These are phyloP conservation scores for Drosophila maculinotata DNA, from an alignment of 2,888 invertebrate species.

Conservation along the genomic window DNA sequence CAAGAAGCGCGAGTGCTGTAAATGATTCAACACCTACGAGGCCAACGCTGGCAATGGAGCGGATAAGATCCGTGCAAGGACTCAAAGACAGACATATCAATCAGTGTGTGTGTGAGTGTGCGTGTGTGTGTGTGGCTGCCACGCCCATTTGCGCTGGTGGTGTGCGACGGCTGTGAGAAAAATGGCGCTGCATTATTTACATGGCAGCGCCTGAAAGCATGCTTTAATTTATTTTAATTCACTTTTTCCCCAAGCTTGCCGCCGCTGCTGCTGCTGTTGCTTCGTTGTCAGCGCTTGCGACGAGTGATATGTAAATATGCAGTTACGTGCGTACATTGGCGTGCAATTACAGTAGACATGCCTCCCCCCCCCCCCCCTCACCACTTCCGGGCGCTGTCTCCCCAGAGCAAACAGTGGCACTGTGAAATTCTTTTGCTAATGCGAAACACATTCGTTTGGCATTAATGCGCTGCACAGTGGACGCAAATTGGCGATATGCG, in stretches of 20 bases:
- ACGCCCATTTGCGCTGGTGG: slow-evolving; percentile 17
- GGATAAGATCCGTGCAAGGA: slow-evolving; percentile 61
- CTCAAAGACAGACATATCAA: slow-evolving; percentile 67
- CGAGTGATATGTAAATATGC: slow-evolving; percentile 80
- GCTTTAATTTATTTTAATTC: slow-evolving; percentile 82
- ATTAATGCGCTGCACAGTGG: slow-evolving; percentile 69
- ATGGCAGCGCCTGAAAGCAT: slow-evolving; percentile 78
- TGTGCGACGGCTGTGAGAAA: slow-evolving; percentile 70
- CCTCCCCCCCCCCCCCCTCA: slow-evolving; percentile 16
- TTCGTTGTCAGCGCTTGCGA: slow-evolving; percentile 46
- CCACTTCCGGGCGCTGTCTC: slow-evolving; percentile 19
- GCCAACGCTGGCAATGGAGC: slow-evolving; percentile 49
- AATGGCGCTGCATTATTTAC: slow-evolving; percentile 79
- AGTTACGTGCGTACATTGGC: slow-evolving; percentile 82
- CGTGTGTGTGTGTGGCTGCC: slow-evolving; percentile 28
- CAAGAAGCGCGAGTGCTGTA: slow-evolving; percentile 44
- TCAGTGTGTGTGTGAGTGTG: slow-evolving; percentile 48
- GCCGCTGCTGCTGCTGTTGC: slow-evolving; percentile 13
- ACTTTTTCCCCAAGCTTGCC: slow-evolving; percentile 50
- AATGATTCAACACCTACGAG: slow-evolving; percentile 80
- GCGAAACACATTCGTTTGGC: slow-evolving; percentile 76
- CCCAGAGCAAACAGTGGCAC: slow-evolving; percentile 57
- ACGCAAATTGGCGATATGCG: slow-evolving; percentile 59
- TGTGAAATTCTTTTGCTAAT: slow-evolving; percentile 75
- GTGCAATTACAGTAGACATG: slow-evolving; percentile 75